These are phyloP conservation scores for Sylvilagus bachmani DNA, from an alignment of 2,113 vertebrate genomes.

Conservation along the genomic window DNA sequence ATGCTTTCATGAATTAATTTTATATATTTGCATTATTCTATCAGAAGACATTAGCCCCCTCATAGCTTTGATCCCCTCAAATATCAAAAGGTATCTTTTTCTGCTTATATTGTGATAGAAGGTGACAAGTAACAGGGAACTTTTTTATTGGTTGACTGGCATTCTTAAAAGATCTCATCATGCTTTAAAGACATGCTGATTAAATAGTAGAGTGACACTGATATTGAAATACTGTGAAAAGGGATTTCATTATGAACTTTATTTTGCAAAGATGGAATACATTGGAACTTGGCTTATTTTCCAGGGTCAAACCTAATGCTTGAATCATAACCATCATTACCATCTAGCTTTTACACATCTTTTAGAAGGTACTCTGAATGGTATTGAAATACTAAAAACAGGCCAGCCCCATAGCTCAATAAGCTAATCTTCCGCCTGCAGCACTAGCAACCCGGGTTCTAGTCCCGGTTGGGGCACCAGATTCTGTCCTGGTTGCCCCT, in stretches of 20 bases:
- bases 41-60: not conserved
- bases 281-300: not conserved
- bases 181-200: not conserved
- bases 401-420: no score
- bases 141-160: not conserved
- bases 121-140: not conserved
- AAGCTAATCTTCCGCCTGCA: no score
- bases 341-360: not conserved
- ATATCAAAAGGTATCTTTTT: not conserved
- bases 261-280: not conserved
- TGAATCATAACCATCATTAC: not conserved
- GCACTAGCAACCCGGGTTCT: no score
- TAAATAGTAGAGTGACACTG: not conserved
- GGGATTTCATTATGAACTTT: constrained; percentile 28
- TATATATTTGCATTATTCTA: constrained; percentile 29
- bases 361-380: not conserved
- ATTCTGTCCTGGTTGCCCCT: no score
- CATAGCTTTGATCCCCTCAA: not conserved
- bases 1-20: constrained; percentile 45
- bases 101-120: not conserved
- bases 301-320: not conserved
- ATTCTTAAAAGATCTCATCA: constrained; percentile 16
- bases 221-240: not conserved
- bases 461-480: no score
- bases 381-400: not conserved